Percentiles rank a stretch among this genome's conserved stretches.
Conservation (phyloP, 2,888 invertebrate genomes). For the Sesia bembeciformis region DNA sequence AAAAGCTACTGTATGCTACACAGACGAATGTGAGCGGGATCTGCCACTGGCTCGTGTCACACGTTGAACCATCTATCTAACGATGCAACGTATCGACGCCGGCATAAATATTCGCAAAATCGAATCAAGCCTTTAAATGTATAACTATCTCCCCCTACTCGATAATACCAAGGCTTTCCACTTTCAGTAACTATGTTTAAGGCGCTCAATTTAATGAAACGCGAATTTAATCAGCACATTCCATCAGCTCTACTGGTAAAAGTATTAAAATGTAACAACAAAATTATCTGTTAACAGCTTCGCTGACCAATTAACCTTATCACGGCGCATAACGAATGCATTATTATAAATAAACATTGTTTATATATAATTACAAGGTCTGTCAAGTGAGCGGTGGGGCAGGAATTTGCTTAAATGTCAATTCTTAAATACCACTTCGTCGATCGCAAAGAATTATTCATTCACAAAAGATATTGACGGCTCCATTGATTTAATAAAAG, state of each 20-base stretch:
- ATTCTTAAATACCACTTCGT: conserved; percentile 14
- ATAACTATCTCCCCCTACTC: conserved; percentile 36
- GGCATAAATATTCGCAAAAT: conserved; percentile 42
- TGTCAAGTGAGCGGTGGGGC: conserved; percentile 20
- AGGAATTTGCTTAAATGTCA: conserved; percentile 26
- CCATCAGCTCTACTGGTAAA: too few relatives aligned
- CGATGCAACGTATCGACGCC: not conserved
- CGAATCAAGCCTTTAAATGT: conserved; percentile 31
- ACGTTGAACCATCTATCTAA: too few relatives aligned
- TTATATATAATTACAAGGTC: conserved; percentile 24
- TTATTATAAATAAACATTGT: conserved; percentile 17
- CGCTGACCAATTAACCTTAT: not conserved
- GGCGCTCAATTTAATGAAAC: conserved; percentile 24
- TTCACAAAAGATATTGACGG: not conserved
- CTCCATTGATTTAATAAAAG: not conserved
- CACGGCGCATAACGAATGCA: conserved; percentile 6
- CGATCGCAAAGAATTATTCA: not conserved
- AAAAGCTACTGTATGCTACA: not conserved
- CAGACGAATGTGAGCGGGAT: not conserved
- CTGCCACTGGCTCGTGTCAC: too few relatives aligned
- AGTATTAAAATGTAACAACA: too few relatives aligned
- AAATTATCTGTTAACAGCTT: not conserved
- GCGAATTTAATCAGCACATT: conserved; percentile 17
- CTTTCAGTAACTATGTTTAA: conserved; percentile 51
- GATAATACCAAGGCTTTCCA: conserved; percentile 67